Evolutionary conservation across 1,140 invertebrate genomes (phyloP).

Genomic region (Halyomorpha halys): DNA sequence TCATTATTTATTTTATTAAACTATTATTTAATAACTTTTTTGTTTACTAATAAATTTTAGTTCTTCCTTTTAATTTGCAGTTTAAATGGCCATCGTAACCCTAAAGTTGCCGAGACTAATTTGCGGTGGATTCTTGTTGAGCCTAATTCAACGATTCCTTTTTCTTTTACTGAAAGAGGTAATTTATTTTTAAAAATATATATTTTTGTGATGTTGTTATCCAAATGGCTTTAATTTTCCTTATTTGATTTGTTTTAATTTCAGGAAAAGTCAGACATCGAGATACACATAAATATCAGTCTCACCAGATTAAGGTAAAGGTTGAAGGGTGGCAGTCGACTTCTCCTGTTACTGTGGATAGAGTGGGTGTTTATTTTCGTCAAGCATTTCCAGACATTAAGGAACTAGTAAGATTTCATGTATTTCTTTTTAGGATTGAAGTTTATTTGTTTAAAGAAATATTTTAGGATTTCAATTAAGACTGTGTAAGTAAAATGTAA

Average conservation of each 20-base stretch:
- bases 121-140: slow-evolving; percentile 53
- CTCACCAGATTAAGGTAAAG: slow-evolving; percentile 77
- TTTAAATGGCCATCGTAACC: slow-evolving; percentile 9
- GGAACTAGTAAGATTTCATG: neutral
- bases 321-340: slow-evolving; percentile 84
- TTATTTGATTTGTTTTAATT: slow-evolving; percentile 15
- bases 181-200: slow-evolving; percentile 16
- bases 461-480: no score
- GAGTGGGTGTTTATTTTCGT: slow-evolving; percentile 88
- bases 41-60: neutral
- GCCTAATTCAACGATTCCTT: slow-evolving; percentile 60
- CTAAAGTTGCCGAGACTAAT: slow-evolving; percentile 29
- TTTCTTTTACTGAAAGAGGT: slow-evolving; percentile 70
- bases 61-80: neutral
- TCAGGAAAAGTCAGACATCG: slow-evolving; percentile 57
- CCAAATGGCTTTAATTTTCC: slow-evolving; percentile 24
- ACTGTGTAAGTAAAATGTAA: no score
- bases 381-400: slow-evolving; percentile 48
- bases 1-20: slow-evolving; percentile 6
- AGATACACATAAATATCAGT: slow-evolving; percentile 64
- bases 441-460: no score
- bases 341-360: slow-evolving; percentile 84
- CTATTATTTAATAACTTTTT: neutral
- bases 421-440: no score
- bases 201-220: neutral